Evolutionary conservation across 2,888 invertebrate genomes (phyloP).

Genomic region (Eupsilia transversa): DNA sequence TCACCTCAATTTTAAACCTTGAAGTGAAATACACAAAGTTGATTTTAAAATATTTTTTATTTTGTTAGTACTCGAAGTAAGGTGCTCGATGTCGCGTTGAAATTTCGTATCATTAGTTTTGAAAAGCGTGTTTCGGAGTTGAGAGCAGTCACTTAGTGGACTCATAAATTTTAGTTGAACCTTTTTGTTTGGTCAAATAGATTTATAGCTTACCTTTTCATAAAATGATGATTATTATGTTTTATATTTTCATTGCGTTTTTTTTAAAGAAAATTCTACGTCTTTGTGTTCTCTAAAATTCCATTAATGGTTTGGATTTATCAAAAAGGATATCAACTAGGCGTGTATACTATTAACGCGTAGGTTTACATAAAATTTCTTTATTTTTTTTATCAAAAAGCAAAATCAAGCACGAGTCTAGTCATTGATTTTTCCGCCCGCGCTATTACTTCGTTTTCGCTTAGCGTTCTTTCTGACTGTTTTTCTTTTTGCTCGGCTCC

Average conservation of each 20-base stretch:
- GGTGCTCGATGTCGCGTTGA: slow-evolving; percentile 54
- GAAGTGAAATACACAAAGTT: background rate
- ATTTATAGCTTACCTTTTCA: slow-evolving; percentile 43
- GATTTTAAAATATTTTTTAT: slow-evolving; percentile 24
- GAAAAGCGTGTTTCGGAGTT: slow-evolving; percentile 64
- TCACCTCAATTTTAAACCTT: slow-evolving; percentile 32
- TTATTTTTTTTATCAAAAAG: too few species aligned
- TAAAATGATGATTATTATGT: slow-evolving; percentile 2
- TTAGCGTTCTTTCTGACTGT: too few species aligned
- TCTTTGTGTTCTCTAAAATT: slow-evolving; percentile 1
- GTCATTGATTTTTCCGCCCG: too few species aligned
- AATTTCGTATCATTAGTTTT: slow-evolving; percentile 68
- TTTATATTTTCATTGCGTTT: slow-evolving; percentile 1
- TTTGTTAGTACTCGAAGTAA: slow-evolving; percentile 35
- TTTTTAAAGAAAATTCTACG: background rate
- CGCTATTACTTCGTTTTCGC: too few species aligned
- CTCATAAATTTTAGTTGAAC: slow-evolving; percentile 50
- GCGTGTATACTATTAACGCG: too few species aligned
- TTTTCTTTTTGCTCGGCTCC: too few species aligned
- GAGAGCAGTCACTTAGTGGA: slow-evolving; percentile 61
- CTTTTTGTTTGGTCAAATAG: slow-evolving; percentile 47
- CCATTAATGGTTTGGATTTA: background rate
- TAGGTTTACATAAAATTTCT: too few species aligned
- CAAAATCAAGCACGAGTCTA: too few species aligned
- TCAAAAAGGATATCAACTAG: background rate